phyloP scores from a whole-genome alignment of 2,888 invertebrate species.

The Idaea dimidiata region DNA sequence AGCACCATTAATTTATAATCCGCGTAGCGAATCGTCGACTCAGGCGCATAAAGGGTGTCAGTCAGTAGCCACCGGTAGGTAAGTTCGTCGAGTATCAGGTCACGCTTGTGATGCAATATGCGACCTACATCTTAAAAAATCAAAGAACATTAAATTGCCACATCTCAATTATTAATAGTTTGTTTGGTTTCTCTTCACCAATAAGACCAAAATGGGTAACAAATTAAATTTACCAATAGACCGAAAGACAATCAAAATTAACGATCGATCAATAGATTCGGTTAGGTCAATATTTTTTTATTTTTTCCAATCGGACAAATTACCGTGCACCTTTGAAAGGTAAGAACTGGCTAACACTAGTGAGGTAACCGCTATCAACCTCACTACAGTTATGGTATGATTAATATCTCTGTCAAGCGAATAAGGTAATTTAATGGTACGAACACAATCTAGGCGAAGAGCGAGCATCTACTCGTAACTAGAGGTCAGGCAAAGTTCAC shows the following conservation, averaged over 20 bases:
- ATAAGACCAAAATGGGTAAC: neutral
- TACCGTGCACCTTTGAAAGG: neutral
- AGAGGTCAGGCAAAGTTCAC: slow-evolving; percentile 59
- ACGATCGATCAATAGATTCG: neutral
- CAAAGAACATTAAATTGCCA: slow-evolving; percentile 26
- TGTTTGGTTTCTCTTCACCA: neutral
- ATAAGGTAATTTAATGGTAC: slow-evolving; percentile 35
- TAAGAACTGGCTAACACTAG: neutral
- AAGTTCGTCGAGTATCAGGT: slow-evolving; percentile 24
- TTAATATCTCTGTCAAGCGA: slow-evolving; percentile 26
- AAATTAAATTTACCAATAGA: neutral
- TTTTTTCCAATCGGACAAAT: neutral
- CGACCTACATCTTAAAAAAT: slow-evolving; percentile 38
- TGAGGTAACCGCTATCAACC: slow-evolving; percentile 8
- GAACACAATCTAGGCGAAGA: slow-evolving; percentile 33
- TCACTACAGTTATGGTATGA: slow-evolving; percentile 13
- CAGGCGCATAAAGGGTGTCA: slow-evolving; percentile 43
- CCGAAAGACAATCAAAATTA: neutral
- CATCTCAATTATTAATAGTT: slow-evolving; percentile 17
- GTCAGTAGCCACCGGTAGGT: slow-evolving; percentile 18
- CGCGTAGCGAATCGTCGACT: slow-evolving; percentile 47
- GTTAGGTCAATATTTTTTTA: neutral
- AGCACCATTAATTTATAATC: slow-evolving; percentile 34
- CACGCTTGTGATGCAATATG: slow-evolving; percentile 43
- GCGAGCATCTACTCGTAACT: slow-evolving; percentile 31